These are phyloP conservation scores for Syngnathoides biaculeatus DNA, from an alignment of 2,113 vertebrate species.

Conservation along the genomic window DNA sequence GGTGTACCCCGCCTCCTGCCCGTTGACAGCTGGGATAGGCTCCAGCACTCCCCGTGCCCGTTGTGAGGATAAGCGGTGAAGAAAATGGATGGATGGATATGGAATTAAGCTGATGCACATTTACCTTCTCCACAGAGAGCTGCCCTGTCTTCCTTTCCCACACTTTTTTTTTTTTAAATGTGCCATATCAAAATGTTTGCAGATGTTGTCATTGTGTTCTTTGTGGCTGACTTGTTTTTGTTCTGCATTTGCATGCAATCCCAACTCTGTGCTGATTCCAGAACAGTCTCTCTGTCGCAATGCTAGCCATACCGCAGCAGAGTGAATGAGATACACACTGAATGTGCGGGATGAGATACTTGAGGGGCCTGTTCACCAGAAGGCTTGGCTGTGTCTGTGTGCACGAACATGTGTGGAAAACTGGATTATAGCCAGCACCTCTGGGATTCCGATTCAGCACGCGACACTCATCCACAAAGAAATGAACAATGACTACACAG, in stretches of 20 bases:
- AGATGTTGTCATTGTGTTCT: not conserved
- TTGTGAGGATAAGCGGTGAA: too few relatives aligned
- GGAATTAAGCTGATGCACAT: not conserved
- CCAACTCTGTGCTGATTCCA: not conserved
- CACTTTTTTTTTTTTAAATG: not conserved
- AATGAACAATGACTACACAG: conserved; percentile 1
- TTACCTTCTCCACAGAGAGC: not conserved
- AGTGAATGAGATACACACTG: not conserved
- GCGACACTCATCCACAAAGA: conserved; percentile 46
- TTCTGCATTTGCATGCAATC: not conserved
- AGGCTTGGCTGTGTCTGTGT: conserved; percentile 28
- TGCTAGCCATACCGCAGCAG: not conserved
- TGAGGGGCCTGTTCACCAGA: conserved; percentile 26
- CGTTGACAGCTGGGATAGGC: too few relatives aligned
- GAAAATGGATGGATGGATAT: too few relatives aligned
- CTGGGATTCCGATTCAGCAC: conserved; percentile 47
- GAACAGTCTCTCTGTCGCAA: not conserved
- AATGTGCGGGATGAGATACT: conserved; percentile 28
- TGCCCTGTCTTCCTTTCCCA: not conserved
- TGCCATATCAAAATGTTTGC: not conserved
- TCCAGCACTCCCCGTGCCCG: too few relatives aligned
- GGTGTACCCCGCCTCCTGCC: too few relatives aligned
- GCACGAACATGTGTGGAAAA: conserved; percentile 52
- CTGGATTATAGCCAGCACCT: conserved; percentile 45
- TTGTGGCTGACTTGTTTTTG: not conserved